Percentiles rank a stretch among this genome's conserved stretches.
Conservation (phyloP, 2,113 vertebrate genomes). For the Crotalus viridis region DNA sequence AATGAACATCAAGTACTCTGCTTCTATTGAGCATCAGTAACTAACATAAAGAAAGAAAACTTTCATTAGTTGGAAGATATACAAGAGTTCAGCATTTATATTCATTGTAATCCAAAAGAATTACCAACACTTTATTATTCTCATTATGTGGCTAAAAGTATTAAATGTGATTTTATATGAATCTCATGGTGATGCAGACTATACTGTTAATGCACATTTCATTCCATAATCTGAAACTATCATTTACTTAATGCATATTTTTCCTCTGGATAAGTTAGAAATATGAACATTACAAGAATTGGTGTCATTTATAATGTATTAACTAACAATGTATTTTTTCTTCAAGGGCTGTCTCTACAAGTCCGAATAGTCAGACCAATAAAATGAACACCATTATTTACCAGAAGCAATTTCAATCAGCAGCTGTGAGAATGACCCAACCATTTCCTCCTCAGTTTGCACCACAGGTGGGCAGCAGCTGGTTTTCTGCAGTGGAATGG, state of each 20-base stretch:
- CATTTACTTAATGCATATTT: background rate
- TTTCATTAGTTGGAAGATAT: background rate
- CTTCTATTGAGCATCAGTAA: background rate
- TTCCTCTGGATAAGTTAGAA: background rate
- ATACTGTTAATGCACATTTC: background rate
- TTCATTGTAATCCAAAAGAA: background rate
- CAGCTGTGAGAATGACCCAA: conserved; percentile 88
- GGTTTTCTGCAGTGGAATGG: conserved; percentile 26
- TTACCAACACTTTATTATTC: background rate
- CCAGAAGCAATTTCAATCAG: conserved; percentile 94
- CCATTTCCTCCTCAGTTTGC: conserved; percentile 93
- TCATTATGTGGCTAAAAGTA: background rate
- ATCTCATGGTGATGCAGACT: background rate
- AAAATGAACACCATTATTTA: conserved; percentile 98
- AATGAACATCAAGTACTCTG: background rate
- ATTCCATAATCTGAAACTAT: background rate
- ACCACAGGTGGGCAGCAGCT: conserved; percentile 84
- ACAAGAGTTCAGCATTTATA: background rate
- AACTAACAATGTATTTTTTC: conserved; percentile 56
- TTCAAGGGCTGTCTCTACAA: conserved; percentile 91
- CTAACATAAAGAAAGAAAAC: background rate
- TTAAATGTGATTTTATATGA: background rate
- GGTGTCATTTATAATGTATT: background rate
- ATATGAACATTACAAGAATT: conserved; percentile 11
- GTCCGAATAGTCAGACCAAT: conserved; percentile 94